phyloP scores from a whole-genome alignment of 2,113 vertebrate genomes.

The Saguinus imperator region DNA sequence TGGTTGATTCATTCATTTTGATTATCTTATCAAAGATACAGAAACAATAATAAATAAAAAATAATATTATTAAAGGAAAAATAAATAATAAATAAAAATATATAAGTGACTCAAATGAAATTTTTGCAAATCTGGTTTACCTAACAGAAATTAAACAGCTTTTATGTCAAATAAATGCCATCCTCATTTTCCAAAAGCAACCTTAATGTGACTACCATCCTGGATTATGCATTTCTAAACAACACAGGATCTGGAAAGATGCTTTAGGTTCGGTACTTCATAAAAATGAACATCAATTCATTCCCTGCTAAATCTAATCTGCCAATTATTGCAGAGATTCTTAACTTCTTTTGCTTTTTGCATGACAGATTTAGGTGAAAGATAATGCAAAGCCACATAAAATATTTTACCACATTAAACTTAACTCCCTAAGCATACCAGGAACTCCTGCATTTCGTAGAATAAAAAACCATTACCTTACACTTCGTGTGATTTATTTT shows the following conservation, averaged over 20 bases:
- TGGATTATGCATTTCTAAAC: slow-evolving; percentile 4
- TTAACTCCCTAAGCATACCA: slow-evolving; percentile 65
- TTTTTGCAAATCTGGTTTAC: background rate
- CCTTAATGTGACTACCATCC: background rate
- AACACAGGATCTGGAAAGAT: background rate
- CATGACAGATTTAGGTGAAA: slow-evolving; percentile 66
- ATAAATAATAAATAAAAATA: too few relatives aligned
- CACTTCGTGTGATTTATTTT: slow-evolving; percentile 73
- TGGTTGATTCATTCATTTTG: background rate
- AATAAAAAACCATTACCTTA: slow-evolving; percentile 69
- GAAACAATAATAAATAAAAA: slow-evolving; percentile 2
- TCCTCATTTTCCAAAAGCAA: slow-evolving; percentile 45
- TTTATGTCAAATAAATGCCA: background rate
- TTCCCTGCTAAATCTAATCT: slow-evolving; percentile 49
- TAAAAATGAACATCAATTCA: slow-evolving; percentile 38
- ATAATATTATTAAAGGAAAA: too few relatives aligned
- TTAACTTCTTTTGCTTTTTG: slow-evolving; percentile 47
- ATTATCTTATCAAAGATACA: background rate
- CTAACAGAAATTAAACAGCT: background rate
- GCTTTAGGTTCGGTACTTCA: background rate
- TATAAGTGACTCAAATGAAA: background rate
- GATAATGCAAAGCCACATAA: slow-evolving; percentile 65
- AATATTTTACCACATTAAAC: slow-evolving; percentile 68
- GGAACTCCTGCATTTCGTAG: slow-evolving; percentile 67
- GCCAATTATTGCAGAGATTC: slow-evolving; percentile 43